These are phyloP conservation scores for Baryphthengus martii DNA, from an alignment of 2,113 vertebrate genomes.

Conservation along the genomic window DNA sequence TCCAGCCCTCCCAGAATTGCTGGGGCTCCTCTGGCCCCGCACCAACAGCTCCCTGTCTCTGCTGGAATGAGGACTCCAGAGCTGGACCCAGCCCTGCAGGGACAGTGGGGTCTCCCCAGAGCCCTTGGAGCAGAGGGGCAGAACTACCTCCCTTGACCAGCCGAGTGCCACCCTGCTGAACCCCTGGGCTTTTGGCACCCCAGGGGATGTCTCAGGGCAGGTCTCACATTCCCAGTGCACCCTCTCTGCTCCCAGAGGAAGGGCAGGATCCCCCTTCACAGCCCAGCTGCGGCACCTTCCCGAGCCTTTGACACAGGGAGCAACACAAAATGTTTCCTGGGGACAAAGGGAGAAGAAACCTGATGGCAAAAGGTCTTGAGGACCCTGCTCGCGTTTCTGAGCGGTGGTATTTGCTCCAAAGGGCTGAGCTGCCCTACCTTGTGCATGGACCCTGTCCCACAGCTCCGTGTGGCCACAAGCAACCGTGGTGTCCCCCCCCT, in stretches of 20 bases:
- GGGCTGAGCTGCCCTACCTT: neutral
- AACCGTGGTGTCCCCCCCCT: rapidly evolving
- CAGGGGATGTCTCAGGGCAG: too few species aligned
- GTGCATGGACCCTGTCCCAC: neutral
- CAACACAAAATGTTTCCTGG: neutral
- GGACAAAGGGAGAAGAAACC: neutral
- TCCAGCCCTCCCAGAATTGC: too few species aligned
- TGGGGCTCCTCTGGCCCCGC: too few species aligned
- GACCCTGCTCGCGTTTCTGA: rapidly evolving
- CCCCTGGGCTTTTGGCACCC: too few species aligned
- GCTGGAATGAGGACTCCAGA: too few species aligned
- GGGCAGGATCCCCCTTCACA: neutral
- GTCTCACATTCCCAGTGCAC: neutral
- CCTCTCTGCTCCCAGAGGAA: neutral
- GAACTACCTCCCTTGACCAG: too few species aligned
- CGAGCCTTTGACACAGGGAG: neutral
- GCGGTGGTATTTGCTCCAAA: neutral
- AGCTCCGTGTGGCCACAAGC: neutral
- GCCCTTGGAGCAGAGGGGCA: too few species aligned
- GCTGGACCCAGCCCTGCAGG: too few species aligned
- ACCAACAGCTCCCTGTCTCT: too few species aligned
- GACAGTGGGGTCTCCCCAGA: too few species aligned
- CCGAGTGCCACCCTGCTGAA: too few species aligned
- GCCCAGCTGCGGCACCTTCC: neutral
- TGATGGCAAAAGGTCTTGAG: rapidly evolving